These are phyloP conservation scores for Dryocosmus kuriphilus DNA, from an alignment of 2,888 invertebrate genomes.

Conservation along the genomic window DNA sequence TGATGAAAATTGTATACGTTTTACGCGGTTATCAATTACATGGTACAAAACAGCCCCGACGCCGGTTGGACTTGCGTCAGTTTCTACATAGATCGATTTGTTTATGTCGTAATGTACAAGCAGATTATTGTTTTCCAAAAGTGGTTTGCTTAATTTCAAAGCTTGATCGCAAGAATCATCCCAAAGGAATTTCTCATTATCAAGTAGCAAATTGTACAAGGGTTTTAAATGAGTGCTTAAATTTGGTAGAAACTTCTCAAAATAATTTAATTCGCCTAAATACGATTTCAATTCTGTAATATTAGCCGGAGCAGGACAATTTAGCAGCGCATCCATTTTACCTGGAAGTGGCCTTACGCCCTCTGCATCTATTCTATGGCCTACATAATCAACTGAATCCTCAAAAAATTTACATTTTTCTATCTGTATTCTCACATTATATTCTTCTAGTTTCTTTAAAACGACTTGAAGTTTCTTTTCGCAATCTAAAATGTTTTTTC, in stretches of 20 bases:
- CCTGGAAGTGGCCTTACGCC: conserved; percentile 38
- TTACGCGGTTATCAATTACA: conserved; percentile 53
- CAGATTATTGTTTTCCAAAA: conserved; percentile 57
- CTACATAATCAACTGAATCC: conserved; percentile 41
- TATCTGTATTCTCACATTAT: conserved; percentile 35
- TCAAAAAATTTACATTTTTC: conserved; percentile 38
- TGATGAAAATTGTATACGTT: conserved; percentile 58
- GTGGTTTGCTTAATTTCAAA: conserved; percentile 51
- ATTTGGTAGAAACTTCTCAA: conserved; percentile 61
- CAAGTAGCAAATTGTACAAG: conserved; percentile 35
- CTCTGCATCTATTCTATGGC: conserved; percentile 32
- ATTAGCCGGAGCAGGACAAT: conserved; percentile 41
- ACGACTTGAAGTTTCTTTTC: conserved; percentile 40
- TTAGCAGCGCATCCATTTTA: conserved; percentile 36
- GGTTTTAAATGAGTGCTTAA: conserved; percentile 44
- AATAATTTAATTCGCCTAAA: conserved; percentile 67
- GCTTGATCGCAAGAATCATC: conserved; percentile 38
- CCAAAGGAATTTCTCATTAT: conserved; percentile 40
- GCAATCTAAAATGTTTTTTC: conserved; percentile 30
- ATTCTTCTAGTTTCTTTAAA: conserved; percentile 46
- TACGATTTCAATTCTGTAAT: conserved; percentile 62
- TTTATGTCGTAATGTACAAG: conserved; percentile 56
- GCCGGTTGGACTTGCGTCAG: conserved; percentile 72
- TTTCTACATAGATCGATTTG: conserved; percentile 50
- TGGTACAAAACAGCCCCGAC: conserved; percentile 64